Evolutionary conservation across 2,113 vertebrate genomes (phyloP), one percentile per base, ranked within the genome.

Genomic region (Phasianus colchicus): DNA sequence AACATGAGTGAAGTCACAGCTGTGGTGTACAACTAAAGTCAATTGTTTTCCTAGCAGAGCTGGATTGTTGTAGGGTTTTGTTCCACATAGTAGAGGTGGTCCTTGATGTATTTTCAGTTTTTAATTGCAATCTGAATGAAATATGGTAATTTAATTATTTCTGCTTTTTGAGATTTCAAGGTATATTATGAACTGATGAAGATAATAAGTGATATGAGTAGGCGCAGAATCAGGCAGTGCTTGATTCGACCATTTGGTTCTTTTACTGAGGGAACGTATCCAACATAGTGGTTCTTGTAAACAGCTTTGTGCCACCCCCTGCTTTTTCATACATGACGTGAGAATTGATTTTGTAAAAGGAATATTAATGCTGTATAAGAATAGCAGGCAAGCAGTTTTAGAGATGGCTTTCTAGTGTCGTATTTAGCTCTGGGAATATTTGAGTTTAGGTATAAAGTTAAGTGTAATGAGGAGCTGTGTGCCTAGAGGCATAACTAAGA

Each of bases 41-140:
- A 65, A 69, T 83, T 88, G 86, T 95, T 92, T 91, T 93, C 36
- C 64, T 61, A 90, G 89, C 75, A 92, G 85, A 82, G 83, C 75
- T 48, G 83, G 75, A 76, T 95, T 97, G 93, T 96, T 65, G 30
- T 29, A 17, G 52, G 52, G n/a, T 64, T 48, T 67, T 86, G 70
- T 77, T 34, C 40, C 48, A 21, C 43, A 18, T 77, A 29, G 58
- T 25, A 76, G 89, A 63, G 32, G 25, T 88, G 82, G 93, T 80
- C 48, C 70, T 92, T 83, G 79, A 90, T 82, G 32, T 88, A 58
- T 92, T 92, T 93, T 83, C 63, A 45, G 17, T 86, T 90, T 81
- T n/a, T 66, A 50, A 36, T 57, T 82, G 67, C 45, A 73, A 9
- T 70, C 10, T 25, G 27, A 92, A 47, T 72, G 45, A 83, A 48